Conservation (phyloP, 2,797 vertebrate species). For the Oreonectes daqikongensis region DNA sequence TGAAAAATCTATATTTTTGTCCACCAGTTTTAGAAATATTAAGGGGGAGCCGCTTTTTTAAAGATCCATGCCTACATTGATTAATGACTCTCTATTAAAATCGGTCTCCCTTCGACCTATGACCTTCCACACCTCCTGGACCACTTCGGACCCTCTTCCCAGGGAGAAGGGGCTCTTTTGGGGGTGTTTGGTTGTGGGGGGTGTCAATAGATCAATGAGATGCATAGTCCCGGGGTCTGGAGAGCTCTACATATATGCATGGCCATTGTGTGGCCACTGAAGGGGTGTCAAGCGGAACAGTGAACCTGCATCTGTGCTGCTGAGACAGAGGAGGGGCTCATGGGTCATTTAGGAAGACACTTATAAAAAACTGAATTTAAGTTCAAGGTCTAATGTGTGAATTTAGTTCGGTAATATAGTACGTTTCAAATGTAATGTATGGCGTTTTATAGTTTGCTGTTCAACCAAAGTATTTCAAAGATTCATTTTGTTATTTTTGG, state of each 20-base stretch:
- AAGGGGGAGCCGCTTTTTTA: constrained; percentile 38
- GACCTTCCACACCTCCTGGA: constrained; percentile 52
- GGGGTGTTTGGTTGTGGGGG: constrained; percentile 46
- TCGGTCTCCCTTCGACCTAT: constrained; percentile 58
- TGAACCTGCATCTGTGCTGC: constrained; percentile 55
- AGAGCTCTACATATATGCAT: constrained; percentile 63
- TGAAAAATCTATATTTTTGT: constrained; percentile 58
- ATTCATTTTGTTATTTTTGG: no score
- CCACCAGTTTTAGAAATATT: constrained; percentile 42
- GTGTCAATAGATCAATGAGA: constrained; percentile 70
- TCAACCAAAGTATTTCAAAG: neutral
- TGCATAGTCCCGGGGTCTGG: constrained; percentile 52
- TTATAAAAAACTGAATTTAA: constrained; percentile 46
- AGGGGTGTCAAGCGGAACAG: constrained; percentile 50
- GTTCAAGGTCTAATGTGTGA: constrained; percentile 41
- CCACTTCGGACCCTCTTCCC: constrained; percentile 50
- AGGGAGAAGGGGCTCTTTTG: constrained; percentile 38
- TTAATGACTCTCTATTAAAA: constrained; percentile 69
- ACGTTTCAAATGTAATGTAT: neutral
- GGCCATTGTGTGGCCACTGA: constrained; percentile 62
- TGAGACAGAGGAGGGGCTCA: constrained; percentile 22
- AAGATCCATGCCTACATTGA: constrained; percentile 58
- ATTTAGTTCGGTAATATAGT: neutral
- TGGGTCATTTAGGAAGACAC: constrained; percentile 34
- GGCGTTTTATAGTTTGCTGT: neutral